Evolutionary conservation across 1,140 invertebrate genomes (phyloP).

Genomic region (Eurytemora carolleeae): DNA sequence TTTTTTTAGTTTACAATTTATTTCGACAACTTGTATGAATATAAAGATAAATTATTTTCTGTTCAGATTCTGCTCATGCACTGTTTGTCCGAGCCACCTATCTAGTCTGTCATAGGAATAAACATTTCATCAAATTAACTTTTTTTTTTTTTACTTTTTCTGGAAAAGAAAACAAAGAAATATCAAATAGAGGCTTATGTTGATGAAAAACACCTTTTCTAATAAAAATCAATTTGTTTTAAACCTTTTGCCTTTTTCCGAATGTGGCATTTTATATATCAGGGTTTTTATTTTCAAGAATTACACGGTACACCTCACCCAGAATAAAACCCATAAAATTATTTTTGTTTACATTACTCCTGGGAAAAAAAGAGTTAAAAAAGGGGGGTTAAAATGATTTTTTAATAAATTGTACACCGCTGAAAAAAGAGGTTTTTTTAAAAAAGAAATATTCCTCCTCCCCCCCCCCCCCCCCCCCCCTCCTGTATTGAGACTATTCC

Average conservation of each 20-base stretch:
- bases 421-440: not conserved
- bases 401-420: not conserved
- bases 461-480: no score
- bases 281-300: no score
- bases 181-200: no score
- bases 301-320: no score
- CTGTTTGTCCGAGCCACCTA: slow-evolving; percentile 76
- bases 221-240: not conserved
- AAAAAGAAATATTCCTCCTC: not conserved
- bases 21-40: not conserved
- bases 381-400: not conserved
- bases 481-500: no score
- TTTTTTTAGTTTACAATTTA: not conserved
- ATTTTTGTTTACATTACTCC: not conserved
- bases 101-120: slow-evolving; percentile 52
- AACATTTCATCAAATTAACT: not conserved
- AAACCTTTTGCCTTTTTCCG: not conserved
- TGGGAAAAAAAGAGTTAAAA: not conserved
- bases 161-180: no score
- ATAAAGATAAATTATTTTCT: not conserved
- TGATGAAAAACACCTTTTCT: no score
- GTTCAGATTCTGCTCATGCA: slow-evolving; percentile 54
- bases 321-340: not conserved
- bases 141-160: not conserved
- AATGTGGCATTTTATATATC: not conserved